Conservation (phyloP, 2,797 vertebrate genomes). For the Gambelia wislizenii region DNA sequence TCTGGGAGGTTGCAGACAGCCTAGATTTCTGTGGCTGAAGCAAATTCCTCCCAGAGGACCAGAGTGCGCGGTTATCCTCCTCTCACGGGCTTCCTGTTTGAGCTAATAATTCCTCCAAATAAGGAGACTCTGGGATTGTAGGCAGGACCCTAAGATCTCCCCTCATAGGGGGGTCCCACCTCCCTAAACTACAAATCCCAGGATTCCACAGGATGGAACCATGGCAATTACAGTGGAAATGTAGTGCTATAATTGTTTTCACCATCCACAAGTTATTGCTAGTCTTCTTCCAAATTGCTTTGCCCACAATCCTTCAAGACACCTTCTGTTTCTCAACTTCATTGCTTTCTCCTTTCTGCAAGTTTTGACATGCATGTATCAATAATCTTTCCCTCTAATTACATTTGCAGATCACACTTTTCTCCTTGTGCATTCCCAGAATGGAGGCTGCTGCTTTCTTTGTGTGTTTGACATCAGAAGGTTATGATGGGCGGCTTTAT, state of each 20-base stretch:
- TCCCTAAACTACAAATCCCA: no score
- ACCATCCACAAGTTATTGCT: conserved; percentile 4
- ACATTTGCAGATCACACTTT: conserved; percentile 27
- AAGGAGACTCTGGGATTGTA: no score
- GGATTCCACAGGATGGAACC: no score
- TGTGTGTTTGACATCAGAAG: background rate
- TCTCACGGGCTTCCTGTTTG: no score
- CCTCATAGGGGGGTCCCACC: no score
- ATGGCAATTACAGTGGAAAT: no score
- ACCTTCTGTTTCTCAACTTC: background rate
- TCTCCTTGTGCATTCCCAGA: background rate
- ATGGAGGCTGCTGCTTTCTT: background rate
- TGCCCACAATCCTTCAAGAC: background rate
- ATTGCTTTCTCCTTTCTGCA: background rate
- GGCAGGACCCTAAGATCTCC: no score
- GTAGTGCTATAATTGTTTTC: background rate
- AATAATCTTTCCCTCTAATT: background rate
- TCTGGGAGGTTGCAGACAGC: no score
- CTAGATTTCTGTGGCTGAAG: no score
- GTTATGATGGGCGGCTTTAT: conserved; percentile 12
- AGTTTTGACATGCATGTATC: background rate
- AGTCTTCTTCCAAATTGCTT: conserved; percentile 13
- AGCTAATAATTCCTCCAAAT: no score
- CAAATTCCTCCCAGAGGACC: no score
- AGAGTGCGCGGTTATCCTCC: no score